These are phyloP conservation scores for Pseudomyrmex sp. DNA, from an alignment of 1,140 invertebrate genomes.

Conservation along the genomic window DNA sequence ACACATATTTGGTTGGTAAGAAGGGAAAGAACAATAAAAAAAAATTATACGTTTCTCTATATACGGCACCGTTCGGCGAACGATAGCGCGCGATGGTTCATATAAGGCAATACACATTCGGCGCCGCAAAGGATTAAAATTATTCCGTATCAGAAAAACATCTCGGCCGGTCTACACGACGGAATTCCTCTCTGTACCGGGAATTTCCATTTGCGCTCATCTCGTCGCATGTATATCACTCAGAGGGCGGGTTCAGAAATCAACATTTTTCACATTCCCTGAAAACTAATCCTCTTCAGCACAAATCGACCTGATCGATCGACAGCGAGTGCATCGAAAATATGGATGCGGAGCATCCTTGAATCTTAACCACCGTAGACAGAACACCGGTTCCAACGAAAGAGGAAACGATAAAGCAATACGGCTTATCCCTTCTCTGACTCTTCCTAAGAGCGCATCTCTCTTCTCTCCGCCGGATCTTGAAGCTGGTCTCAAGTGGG, in stretches of 20 bases:
- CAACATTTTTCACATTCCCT: slow-evolving; percentile 51
- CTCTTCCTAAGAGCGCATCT: slow-evolving; percentile 50
- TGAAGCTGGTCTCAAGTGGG: slow-evolving; percentile 68
- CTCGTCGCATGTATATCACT: not conserved
- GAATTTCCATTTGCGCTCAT: slow-evolving; percentile 35
- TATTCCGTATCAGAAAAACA: slow-evolving; percentile 56
- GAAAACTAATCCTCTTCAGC: not conserved
- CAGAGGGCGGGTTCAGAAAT: slow-evolving; percentile 1
- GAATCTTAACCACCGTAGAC: slow-evolving; percentile 46
- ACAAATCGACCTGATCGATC: slow-evolving; percentile 49
- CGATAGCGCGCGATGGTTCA: slow-evolving; percentile 47
- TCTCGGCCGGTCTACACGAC: not conserved
- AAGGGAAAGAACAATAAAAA: slow-evolving; percentile 35
- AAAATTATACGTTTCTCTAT: slow-evolving; percentile 34
- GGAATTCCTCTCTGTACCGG: not conserved
- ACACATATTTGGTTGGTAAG: slow-evolving; percentile 7
- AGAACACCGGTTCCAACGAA: slow-evolving; percentile 53
- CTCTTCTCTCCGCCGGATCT: slow-evolving; percentile 51
- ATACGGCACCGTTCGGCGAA: slow-evolving; percentile 38
- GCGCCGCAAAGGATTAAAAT: slow-evolving; percentile 48
- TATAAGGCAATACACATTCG: slow-evolving; percentile 48
- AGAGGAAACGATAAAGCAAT: slow-evolving; percentile 66
- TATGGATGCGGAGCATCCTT: slow-evolving; percentile 46
- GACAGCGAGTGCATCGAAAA: slow-evolving; percentile 47
- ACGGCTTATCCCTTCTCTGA: not conserved